Conservation (phyloP, 2,113 vertebrate genomes). For the Gracilinanus agilis region DNA sequence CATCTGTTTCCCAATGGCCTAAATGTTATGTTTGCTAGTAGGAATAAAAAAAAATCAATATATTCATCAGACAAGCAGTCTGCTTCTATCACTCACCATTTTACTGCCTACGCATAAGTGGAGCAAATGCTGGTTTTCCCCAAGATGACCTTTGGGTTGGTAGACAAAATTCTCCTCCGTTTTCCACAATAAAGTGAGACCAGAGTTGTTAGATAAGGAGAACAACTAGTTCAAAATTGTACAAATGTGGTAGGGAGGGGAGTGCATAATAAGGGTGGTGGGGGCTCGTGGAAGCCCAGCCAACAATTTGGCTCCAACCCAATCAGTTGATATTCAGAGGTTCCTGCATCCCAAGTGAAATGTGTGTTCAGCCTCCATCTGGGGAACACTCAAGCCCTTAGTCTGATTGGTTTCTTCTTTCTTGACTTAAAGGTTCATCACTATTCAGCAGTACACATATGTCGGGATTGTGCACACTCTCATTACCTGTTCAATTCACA, state of each 20-base stretch:
- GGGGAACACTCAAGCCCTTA: neutral
- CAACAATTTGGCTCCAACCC: neutral
- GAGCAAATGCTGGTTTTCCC: neutral
- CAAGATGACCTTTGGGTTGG: slow-evolving; percentile 9
- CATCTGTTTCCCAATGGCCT: slow-evolving; percentile 33
- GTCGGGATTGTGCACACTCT: neutral
- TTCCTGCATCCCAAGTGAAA: neutral
- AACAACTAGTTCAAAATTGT: slow-evolving; percentile 36
- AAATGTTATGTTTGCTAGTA: slow-evolving; percentile 49
- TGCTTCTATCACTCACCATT: neutral
- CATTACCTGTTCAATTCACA: neutral
- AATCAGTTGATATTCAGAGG: neutral
- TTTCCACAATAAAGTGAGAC: slow-evolving; percentile 44
- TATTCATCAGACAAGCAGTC: neutral
- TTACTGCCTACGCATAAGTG: neutral
- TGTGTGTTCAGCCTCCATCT: neutral
- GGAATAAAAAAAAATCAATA: slow-evolving; percentile 28
- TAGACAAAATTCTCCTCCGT: slow-evolving; percentile 20
- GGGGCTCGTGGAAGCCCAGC: neutral
- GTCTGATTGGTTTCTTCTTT: neutral
- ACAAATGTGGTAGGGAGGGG: slow-evolving; percentile 25
- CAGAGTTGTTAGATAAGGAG: neutral
- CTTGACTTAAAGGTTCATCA: neutral
- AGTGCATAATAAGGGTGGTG: slow-evolving; percentile 39
- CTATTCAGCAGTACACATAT: neutral